Evolutionary conservation across 2,888 invertebrate genomes (phyloP).

Genomic region (Petrophora chlorosata): DNA sequence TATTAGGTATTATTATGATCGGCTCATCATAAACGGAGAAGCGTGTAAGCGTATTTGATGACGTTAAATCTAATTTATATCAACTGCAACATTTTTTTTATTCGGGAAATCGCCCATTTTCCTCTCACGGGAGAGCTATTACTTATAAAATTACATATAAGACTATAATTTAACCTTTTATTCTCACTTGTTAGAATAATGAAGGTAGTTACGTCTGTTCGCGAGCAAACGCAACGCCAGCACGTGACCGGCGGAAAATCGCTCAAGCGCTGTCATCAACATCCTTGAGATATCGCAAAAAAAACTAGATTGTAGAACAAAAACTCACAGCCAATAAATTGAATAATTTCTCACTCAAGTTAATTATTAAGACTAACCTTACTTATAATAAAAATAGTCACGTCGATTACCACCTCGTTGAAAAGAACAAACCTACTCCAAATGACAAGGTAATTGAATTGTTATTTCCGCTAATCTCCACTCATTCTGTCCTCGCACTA

Average conservation of each 20-base stretch:
- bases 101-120: too few species aligned
- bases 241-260: slow-evolving; percentile 44
- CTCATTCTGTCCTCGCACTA: slow-evolving; percentile 59
- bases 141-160: too few species aligned
- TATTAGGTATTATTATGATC: too few species aligned
- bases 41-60: too few species aligned
- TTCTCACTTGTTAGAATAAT: background rate
- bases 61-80: too few species aligned
- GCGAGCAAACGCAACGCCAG: slow-evolving; percentile 26
- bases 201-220: slow-evolving; percentile 9
- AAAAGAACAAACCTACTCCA: slow-evolving; percentile 49
- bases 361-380: slow-evolving; percentile 17
- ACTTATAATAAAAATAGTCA: slow-evolving; percentile 42
- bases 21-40: too few species aligned
- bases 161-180: background rate
- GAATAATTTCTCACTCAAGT: slow-evolving; percentile 5
- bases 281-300: slow-evolving; percentile 35
- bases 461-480: slow-evolving; percentile 67
- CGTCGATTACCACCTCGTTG: slow-evolving; percentile 42
- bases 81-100: too few species aligned
- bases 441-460: slow-evolving; percentile 62
- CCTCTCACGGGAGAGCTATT: too few species aligned
- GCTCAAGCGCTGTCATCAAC: slow-evolving; percentile 36
- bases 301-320: slow-evolving; percentile 22
- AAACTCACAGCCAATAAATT: slow-evolving; percentile 17